Base-by-base conservation (phyloP, 2,113 vertebrate species). In the Phrynocephalus versicolor region DNA sequence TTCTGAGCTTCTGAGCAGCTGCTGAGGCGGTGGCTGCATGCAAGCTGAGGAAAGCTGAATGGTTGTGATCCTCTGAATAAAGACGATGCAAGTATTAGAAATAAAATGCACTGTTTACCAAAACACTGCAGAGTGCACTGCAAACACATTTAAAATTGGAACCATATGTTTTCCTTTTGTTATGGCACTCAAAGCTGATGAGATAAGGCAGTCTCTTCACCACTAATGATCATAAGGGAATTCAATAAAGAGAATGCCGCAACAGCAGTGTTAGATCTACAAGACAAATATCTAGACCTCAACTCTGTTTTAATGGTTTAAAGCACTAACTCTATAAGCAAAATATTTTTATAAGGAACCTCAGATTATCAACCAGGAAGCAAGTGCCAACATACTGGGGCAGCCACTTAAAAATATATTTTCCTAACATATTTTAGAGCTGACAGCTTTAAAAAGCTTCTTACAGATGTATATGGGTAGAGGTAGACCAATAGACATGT, bases 111-210 rank as follows among this genome's bases (percentile, higher is more conserved):
- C 69, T 90, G 83, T 88, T 92, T 90, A 93, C 57, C 78, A 83
- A 95, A 94, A 30, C 76, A 93, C 78, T 80, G 72, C 86, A 91
- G 92, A 94, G 39, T 91, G 79, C 84, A 95, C 79, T 89, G 75
- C 81, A 72, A 91, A 87, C 90, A 93, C 33, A 86, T 94, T 93
- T 88, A 94, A 89, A 88, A 92, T 67, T 69, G 82, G 84, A 89
- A 92, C 88, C 89, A 88, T 87, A 30, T 88, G 79, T 27, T 91
- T 95, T 92, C 81, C 86, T 89, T 93, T 94, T 78, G 82, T 93
- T 87, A 85, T 69, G 77, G 64, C 87, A 88, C 76, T 93, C 82
- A 94, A 88, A 87, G 87, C 51, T 79, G 88, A 92, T 81, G 71
- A 89, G 88, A 92, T 95, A 89, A 95, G 92, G 62, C 83, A 89